Conservation (phyloP, 2,113 vertebrate species). For the Azemiops feae region DNA sequence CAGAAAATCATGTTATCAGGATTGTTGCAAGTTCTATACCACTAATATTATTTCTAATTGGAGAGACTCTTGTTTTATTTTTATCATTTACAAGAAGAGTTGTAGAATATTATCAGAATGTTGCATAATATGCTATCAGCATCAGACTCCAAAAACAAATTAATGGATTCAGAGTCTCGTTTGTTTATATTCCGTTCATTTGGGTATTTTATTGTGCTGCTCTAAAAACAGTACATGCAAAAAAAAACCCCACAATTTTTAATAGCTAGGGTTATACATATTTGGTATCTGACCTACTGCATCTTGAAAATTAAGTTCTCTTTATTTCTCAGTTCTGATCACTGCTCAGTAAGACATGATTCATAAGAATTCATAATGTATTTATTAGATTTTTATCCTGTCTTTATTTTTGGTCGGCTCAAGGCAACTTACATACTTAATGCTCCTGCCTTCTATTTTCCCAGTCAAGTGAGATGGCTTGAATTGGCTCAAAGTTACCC, state of each 20-base stretch:
- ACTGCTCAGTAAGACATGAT: slow-evolving; percentile 29
- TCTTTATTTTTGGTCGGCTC: not conserved
- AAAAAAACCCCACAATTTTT: slow-evolving; percentile 20
- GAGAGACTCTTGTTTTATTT: not conserved
- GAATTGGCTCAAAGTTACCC: not conserved
- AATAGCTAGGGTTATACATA: not conserved
- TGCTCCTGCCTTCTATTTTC: not conserved
- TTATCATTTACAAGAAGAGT: not conserved
- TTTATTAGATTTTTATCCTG: not conserved
- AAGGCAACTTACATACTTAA: not conserved
- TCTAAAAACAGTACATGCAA: slow-evolving; percentile 11
- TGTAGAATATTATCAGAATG: not conserved
- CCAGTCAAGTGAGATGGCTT: not conserved
- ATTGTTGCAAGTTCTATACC: slow-evolving; percentile 42
- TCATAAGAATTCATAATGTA: slow-evolving; percentile 6
- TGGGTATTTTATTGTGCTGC: slow-evolving; percentile 1
- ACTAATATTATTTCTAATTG: not conserved
- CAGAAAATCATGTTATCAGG: slow-evolving; percentile 48
- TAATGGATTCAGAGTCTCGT: not conserved
- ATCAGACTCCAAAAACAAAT: not conserved
- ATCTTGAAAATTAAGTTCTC: slow-evolving; percentile 28
- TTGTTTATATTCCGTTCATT: not conserved
- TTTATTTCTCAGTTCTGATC: slow-evolving; percentile 7
- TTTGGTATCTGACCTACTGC: slow-evolving; percentile 18
- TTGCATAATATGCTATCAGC: not conserved